A percentile compares a stretch with the other conserved stretches of the same genome.
Evolutionary conservation across 2,888 invertebrate species (phyloP).

Genomic region (Chloromyia formosa): DNA sequence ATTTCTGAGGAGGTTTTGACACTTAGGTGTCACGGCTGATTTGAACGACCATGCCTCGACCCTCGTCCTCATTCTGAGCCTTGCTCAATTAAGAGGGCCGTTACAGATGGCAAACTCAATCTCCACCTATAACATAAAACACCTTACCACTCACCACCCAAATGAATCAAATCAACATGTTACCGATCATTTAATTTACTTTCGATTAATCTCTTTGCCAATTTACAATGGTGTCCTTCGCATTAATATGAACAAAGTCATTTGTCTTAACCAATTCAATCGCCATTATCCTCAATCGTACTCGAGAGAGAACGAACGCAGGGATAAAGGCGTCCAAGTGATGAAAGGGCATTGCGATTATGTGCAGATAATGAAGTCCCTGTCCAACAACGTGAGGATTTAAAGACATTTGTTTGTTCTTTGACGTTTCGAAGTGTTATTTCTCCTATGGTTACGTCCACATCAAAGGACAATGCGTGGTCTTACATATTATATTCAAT

Average conservation of each 20-base stretch:
- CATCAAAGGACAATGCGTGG: not conserved
- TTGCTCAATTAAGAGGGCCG: no score
- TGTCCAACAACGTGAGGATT: not conserved
- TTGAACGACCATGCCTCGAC: no score
- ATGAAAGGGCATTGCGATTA: not conserved
- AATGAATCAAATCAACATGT: no score
- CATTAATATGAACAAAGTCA: not conserved
- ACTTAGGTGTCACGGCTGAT: no score
- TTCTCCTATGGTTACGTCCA: not conserved
- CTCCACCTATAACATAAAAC: no score
- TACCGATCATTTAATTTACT: not conserved
- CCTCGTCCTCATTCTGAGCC: no score
- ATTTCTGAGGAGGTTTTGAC: no score
- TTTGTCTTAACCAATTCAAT: slow-evolving; percentile 2
- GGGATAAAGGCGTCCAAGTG: not conserved
- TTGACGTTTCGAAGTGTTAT: not conserved
- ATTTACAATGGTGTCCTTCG: no score
- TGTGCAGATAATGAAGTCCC: not conserved
- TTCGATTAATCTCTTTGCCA: no score
- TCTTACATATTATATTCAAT: not conserved
- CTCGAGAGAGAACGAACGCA: not conserved
- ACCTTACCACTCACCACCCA: no score
- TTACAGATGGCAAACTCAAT: no score
- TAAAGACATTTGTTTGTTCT: not conserved
- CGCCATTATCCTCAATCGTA: not conserved